Evolutionary conservation across 2,797 vertebrate species (phyloP), one percentile per base, ranked within the genome.

Genomic region (Decapterus maruadsi): DNA sequence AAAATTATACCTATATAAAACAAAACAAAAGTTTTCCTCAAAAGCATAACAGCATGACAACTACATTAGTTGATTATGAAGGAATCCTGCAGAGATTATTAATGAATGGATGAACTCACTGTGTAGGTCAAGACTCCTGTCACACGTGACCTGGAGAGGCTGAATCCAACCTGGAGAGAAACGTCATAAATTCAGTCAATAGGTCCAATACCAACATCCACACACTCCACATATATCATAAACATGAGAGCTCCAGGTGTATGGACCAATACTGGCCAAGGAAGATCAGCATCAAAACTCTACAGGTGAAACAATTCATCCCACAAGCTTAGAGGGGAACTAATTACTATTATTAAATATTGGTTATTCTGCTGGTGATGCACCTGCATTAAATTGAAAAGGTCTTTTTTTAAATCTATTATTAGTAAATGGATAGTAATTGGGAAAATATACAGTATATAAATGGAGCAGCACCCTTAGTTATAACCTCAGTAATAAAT

Each of bases 151-250:
- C 94, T 93, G 68, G 93, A 92, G 66, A 97, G 86, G 77, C 92
- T 97, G 86, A 97, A 97, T 19, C 96, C 96, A 61, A 97, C 83
- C 96, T 97, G 72, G 34, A 77, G 31, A 61, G 20, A 74, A 74
- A 40, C 6, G 17, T 9, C 7, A 66, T 0, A 66, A 45, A 75
- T 31, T 78, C 59, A 72, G 31, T 62, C 1, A 54, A 1, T 38
- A 3, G 26, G 1, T 48, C 7, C n/a, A 46, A 6, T 13, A 40
- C 8, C 10, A 9, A 40, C 10, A 40, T 40, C 9, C 2, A 40
- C 10, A 26, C 26, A 1, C 31, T 31, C 31, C 3, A 38, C 10
- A 9, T 40, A 40, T 40, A 40, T 40, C 38, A 40, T 40, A 11
- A 40, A 45, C 22, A 53, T 22, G 45, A 16, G 3, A 36, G 26